phyloP scores from a whole-genome alignment of 2,888 invertebrate genomes.

The Zhuqinia jingwanae region DNA sequence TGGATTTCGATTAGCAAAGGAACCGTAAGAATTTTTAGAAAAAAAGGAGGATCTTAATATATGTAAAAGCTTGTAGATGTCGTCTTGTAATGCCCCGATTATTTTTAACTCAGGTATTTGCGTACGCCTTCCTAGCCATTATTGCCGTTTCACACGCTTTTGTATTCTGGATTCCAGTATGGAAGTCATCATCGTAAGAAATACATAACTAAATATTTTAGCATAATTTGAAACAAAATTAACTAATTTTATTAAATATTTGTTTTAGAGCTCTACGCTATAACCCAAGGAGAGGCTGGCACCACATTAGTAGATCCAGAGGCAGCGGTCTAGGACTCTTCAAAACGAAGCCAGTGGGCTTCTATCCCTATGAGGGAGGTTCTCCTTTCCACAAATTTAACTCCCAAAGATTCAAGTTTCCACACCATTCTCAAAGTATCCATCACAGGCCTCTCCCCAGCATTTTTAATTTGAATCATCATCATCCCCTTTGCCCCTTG shows the following conservation, averaged over 20 bases:
- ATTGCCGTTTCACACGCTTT: conserved; percentile 62
- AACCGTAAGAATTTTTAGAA: not conserved
- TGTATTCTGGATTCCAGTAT: conserved; percentile 72
- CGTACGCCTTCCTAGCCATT: not conserved
- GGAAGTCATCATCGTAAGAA: conserved; percentile 67
- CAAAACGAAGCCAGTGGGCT: too few relatives aligned
- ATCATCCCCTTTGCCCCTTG: conserved; percentile 41
- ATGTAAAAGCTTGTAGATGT: not conserved
- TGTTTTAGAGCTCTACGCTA: conserved; percentile 37
- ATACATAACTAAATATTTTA: conserved; percentile 11
- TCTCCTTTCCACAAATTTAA: too few relatives aligned
- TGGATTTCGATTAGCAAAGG: not conserved
- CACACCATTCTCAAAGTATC: conserved; percentile 3
- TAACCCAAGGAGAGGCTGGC: conserved; percentile 56
- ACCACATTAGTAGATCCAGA: conserved; percentile 7
- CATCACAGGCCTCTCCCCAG: not conserved
- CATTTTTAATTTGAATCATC: conserved; percentile 13
- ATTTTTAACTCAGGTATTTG: not conserved
- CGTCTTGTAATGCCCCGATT: not conserved
- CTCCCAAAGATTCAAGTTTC: too few relatives aligned
- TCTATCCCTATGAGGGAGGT: too few relatives aligned
- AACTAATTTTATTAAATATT: not conserved
- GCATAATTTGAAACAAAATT: not conserved
- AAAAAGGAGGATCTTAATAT: not conserved
- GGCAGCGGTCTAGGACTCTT: not conserved